Conservation (phyloP, 2,888 invertebrate species). For the Mythimna albipuncta region DNA sequence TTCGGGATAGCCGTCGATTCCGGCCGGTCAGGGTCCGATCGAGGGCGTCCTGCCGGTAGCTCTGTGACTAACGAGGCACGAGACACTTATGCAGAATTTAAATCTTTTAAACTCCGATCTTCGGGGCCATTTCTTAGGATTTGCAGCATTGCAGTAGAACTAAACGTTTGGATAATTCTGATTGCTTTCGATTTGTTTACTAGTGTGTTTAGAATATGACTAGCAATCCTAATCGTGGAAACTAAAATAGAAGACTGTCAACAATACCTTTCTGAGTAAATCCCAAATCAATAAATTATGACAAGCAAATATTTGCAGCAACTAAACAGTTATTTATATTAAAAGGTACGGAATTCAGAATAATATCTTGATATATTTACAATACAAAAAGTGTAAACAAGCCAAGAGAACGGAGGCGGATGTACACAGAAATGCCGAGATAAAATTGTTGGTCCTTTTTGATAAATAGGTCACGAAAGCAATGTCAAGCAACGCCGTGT, state of each 20-base stretch:
- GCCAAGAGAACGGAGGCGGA: slow-evolving; percentile 67
- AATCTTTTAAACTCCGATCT: slow-evolving; percentile 66
- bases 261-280: slow-evolving; percentile 28
- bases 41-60: slow-evolving; percentile 63
- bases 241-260: not conserved
- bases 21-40: slow-evolving; percentile 82
- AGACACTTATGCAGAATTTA: slow-evolving; percentile 73
- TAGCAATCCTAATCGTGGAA: not conserved
- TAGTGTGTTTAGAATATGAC: not conserved
- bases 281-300: slow-evolving; percentile 53
- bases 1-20: slow-evolving; percentile 87
- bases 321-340: slow-evolving; percentile 65
- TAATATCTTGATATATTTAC: slow-evolving; percentile 74
- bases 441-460: slow-evolving; percentile 76
- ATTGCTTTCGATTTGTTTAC: not conserved
- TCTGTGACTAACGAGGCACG: slow-evolving; percentile 72
- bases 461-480: slow-evolving; percentile 80
- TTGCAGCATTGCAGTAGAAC: slow-evolving; percentile 31
- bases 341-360: slow-evolving; percentile 63
- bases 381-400: slow-evolving; percentile 72
- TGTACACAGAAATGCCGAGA: slow-evolving; percentile 70
- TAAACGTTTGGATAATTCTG: not conserved
- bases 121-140: slow-evolving; percentile 17
- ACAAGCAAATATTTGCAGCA: slow-evolving; percentile 56
- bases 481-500: slow-evolving; percentile 68